Base-by-base conservation (phyloP, 2,797 vertebrate genomes). In the Sebastes reedi region DNA sequence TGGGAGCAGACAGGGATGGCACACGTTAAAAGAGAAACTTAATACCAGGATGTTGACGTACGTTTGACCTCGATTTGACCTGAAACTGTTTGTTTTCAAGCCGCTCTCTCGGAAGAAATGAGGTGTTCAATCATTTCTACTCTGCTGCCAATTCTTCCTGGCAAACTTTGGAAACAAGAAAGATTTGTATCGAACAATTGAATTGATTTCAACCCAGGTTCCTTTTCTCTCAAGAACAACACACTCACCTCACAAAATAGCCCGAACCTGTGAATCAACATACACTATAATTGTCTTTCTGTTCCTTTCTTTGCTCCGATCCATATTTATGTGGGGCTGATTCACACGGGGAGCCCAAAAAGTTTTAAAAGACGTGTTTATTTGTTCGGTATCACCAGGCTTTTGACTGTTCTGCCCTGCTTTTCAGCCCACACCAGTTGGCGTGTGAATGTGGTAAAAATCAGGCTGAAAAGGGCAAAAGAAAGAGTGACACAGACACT, bases 351-450 rank as follows among this genome's bases (percentile, higher is more conserved):
- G 18, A 80, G 42, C 50, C 55, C 67, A 46, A 67, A 67, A 61
- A 81, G 75, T 50, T 59, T 64, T 12, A 11, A 76, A 58, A 64
- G 20, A 50, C 24, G 70, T 25, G 25, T 76, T 66, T 55, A 6
- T 52, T 65, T 58, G 32, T 80, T 73, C 68, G 11, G 60, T 20
- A 69, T 71, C 14, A 9, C 20, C 0, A 8, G 27, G 61, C 4
- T 80, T 42, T 52, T 61, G 60, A 69, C 80, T 80, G 68, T 42
- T 75, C 54, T 36, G 67, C n/a, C 30, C 58, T 64, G 52, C 27
- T 60, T 87, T 71, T 46, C 59, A 87, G 70, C 73, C 64, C 67
- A 34, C 68, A 82, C 69, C 72, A 68, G 52, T 61, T 87, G 81
- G 76, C 77, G 18, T 62, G 62, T 64, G 29, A 82, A 54, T 80